Evolutionary conservation across 2,888 invertebrate genomes (phyloP).

Genomic region (Hypercompe scribonia): DNA sequence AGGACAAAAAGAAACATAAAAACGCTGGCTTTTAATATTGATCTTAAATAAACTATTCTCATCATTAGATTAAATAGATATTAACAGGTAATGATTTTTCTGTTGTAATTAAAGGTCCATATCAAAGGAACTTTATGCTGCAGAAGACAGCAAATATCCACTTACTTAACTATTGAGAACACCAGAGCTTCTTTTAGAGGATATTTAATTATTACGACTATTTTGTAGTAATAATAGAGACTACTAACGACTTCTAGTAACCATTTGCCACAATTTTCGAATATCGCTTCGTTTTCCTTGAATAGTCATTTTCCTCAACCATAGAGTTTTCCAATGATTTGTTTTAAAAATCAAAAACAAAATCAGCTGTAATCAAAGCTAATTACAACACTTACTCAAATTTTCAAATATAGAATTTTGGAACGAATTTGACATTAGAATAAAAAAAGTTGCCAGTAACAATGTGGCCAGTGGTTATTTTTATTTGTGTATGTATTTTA

Average conservation of each 20-base stretch:
- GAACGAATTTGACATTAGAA: not conserved
- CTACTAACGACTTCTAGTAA: not conserved
- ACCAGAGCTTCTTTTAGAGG: too few relatives aligned
- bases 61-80: too few relatives aligned
- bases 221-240: too few relatives aligned
- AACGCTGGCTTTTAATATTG: not conserved
- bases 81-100: too few relatives aligned
- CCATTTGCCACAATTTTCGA: not conserved
- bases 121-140: too few relatives aligned
- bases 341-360: not conserved
- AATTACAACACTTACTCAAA: not conserved
- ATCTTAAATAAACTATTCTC: not conserved
- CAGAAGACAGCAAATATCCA: too few relatives aligned
- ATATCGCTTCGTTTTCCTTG: not conserved
- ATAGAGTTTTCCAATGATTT: not conserved
- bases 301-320: not conserved
- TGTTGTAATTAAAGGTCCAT: too few relatives aligned
- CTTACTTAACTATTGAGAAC: too few relatives aligned
- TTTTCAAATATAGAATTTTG: not conserved
- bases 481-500: not conserved
- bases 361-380: not conserved
- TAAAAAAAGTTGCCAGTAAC: not conserved
- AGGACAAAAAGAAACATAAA: constrained; percentile 14
- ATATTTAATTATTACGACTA: too few relatives aligned
- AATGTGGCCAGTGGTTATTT: not conserved